Conservation (phyloP, 2,797 vertebrate genomes). For the Hyperoplus immaculatus region DNA sequence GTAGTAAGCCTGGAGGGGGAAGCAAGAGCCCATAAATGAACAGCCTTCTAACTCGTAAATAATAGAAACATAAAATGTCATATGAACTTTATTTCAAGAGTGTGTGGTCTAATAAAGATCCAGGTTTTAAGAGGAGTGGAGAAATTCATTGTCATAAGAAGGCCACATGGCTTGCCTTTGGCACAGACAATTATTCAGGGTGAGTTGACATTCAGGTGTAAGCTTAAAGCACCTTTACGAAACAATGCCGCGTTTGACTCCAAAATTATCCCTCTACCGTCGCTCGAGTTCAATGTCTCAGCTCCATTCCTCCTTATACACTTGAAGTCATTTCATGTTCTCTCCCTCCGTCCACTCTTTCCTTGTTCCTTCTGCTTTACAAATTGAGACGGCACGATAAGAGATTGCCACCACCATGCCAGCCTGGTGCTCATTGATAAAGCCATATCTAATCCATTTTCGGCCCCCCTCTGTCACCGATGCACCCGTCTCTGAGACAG, state of each 20-base stretch:
- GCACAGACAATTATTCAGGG: conserved; percentile 72
- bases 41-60: conserved; percentile 85
- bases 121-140: conserved; percentile 84
- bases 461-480: conserved; percentile 76
- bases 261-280: conserved; percentile 48
- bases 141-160: conserved; percentile 84
- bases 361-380: conserved; percentile 84
- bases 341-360: conserved; percentile 61
- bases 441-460: conserved; percentile 88
- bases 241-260: conserved; percentile 64
- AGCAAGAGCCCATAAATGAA: conserved; percentile 81
- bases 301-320: conserved; percentile 44
- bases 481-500: conserved; percentile 82
- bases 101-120: conserved; percentile 86
- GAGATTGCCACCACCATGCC: conserved; percentile 81
- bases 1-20: conserved; percentile 78
- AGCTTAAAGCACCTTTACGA: conserved; percentile 70
- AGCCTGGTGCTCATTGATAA: conserved; percentile 88
- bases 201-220: conserved; percentile 77
- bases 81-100: conserved; percentile 88
- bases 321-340: conserved; percentile 56
- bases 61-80: conserved; percentile 89
- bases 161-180: conserved; percentile 70
- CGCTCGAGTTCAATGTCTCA: conserved; percentile 48
- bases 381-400: conserved; percentile 87